Conservation (phyloP, 1,140 invertebrate genomes). For the Spodoptera litura region DNA sequence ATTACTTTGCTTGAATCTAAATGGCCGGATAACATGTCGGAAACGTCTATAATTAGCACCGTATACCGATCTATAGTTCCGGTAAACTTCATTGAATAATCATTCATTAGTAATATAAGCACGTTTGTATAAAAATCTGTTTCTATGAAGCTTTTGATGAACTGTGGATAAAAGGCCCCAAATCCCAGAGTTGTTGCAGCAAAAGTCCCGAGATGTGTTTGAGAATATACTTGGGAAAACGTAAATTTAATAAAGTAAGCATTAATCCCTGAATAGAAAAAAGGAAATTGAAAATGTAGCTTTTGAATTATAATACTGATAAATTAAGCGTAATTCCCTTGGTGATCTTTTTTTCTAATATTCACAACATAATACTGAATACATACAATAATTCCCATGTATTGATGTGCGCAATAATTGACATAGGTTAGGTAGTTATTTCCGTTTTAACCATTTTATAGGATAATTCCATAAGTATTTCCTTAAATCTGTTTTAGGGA, state of each 20-base stretch:
- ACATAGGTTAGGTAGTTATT: too few relatives aligned
- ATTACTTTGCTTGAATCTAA: slow-evolving; percentile 34
- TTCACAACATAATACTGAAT: too few relatives aligned
- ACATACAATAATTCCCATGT: too few relatives aligned
- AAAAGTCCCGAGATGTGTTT: too few relatives aligned
- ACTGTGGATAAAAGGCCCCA: too few relatives aligned
- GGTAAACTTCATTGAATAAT: background rate
- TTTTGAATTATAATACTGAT: too few relatives aligned
- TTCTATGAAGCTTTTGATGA: background rate
- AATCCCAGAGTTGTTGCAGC: too few relatives aligned
- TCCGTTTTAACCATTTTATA: background rate
- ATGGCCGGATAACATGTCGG: slow-evolving; percentile 34
- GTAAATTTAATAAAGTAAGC: too few relatives aligned
- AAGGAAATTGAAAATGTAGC: background rate
- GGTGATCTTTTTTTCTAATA: too few relatives aligned
- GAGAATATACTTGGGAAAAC: too few relatives aligned
- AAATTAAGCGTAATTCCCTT: too few relatives aligned
- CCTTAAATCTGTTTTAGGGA: background rate
- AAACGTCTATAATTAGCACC: slow-evolving; percentile 37
- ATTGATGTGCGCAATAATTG: too few relatives aligned
- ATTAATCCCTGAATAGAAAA: background rate
- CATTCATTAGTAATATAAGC: slow-evolving; percentile 12
- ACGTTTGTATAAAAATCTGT: background rate
- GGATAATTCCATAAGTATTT: background rate
- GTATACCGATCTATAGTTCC: slow-evolving; percentile 15